Conservation (phyloP, 2,113 vertebrate species). For the Prietella phreatophila region DNA sequence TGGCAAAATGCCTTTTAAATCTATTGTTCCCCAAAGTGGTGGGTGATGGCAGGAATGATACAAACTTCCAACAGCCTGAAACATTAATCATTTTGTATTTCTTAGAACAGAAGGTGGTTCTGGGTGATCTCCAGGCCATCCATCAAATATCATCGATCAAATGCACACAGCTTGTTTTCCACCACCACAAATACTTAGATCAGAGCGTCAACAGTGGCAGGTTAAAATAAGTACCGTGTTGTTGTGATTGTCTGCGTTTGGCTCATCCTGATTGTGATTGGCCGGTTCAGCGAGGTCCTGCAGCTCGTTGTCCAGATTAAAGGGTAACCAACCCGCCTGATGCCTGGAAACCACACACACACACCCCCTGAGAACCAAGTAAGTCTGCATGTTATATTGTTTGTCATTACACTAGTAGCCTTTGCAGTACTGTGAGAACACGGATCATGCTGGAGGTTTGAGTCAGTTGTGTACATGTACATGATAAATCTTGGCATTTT, state of each 20-base stretch:
- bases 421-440: not conserved
- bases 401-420: not conserved
- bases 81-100: too few species aligned
- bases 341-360: slow-evolving; percentile 68
- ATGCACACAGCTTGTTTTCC: too few species aligned
- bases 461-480: too few species aligned
- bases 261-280: slow-evolving; percentile 80
- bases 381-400: not conserved
- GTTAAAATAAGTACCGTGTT: slow-evolving; percentile 76
- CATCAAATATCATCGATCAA: not conserved
- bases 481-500: too few species aligned
- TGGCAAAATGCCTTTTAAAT: not conserved
- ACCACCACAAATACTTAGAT: not conserved
- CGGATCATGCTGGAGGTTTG: not conserved
- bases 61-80: too few species aligned
- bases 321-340: slow-evolving; percentile 96
- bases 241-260: slow-evolving; percentile 75
- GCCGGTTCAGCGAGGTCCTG: slow-evolving; percentile 75
- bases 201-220: not conserved
- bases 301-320: slow-evolving; percentile 84
- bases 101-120: not conserved
- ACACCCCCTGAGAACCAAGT: not conserved
- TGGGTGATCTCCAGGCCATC: not conserved
- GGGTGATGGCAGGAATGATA: not conserved
- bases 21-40: not conserved